Percentiles rank a stretch among this genome's conserved stretches.
phyloP scores from a whole-genome alignment of 2,888 invertebrate species.

The Notodromas monacha region DNA sequence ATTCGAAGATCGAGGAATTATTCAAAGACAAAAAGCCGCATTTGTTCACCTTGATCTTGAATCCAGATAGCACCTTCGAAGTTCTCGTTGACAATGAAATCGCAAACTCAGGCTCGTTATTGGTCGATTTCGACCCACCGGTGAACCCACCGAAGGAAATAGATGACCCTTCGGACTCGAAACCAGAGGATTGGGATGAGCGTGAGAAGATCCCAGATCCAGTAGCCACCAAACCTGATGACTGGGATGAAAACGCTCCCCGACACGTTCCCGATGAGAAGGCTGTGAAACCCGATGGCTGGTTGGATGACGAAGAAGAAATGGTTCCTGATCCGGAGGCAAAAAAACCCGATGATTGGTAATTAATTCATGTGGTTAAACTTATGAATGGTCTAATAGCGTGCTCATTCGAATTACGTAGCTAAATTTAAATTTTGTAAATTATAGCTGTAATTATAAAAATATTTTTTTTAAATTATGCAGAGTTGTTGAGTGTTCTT shows the following conservation, averaged over 20 bases:
- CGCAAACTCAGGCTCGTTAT: slow-evolving; percentile 53
- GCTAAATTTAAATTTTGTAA: slow-evolving; percentile 6
- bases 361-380: slow-evolving; percentile 11
- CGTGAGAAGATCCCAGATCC: slow-evolving; percentile 66
- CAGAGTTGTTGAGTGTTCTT: too few species aligned
- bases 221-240: slow-evolving; percentile 56
- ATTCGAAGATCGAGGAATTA: slow-evolving; percentile 36
- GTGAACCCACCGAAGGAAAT: slow-evolving; percentile 83
- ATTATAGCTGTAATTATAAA: not conserved
- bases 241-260: slow-evolving; percentile 87
- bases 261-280: slow-evolving; percentile 52
- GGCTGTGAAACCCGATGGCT: slow-evolving; percentile 53
- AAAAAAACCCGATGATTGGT: slow-evolving; percentile 60
- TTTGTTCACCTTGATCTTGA: slow-evolving; percentile 40
- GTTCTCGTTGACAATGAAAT: slow-evolving; percentile 45
- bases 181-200: slow-evolving; percentile 86
- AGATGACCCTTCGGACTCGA: slow-evolving; percentile 46
- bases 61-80: slow-evolving; percentile 43
- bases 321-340: slow-evolving; percentile 52
- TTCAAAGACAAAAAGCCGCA: slow-evolving; percentile 79
- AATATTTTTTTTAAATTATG: not conserved
- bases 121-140: slow-evolving; percentile 64
- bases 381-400: too few species aligned
- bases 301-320: slow-evolving; percentile 67
- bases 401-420: slow-evolving; percentile 1